Percentiles rank a stretch among this genome's conserved stretches.
Evolutionary conservation across 2,888 invertebrate genomes (phyloP).

Genomic region (Platynereis dumerilii): DNA sequence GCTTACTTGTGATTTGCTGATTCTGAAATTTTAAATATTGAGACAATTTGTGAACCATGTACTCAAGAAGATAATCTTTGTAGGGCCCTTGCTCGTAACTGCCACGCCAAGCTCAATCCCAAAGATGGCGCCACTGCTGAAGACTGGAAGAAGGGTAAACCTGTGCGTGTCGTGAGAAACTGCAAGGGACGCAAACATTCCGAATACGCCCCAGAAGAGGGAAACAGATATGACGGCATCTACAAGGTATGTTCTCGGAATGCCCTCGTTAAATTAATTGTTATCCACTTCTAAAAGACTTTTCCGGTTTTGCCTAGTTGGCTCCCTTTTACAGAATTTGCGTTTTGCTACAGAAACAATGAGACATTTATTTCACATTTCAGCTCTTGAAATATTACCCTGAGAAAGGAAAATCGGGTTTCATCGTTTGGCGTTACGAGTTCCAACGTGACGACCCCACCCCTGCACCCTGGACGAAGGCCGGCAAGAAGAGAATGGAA

Average conservation of each 20-base stretch:
- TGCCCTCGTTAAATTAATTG: no score
- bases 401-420: conserved; percentile 79
- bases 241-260: conserved; percentile 72
- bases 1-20: no score
- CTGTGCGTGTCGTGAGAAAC: conserved; percentile 80
- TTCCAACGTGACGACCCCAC: conserved; percentile 78
- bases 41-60: no score
- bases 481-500: conserved; percentile 69
- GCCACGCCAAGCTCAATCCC: conserved; percentile 72
- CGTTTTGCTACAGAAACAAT: no score
- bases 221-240: conserved; percentile 79
- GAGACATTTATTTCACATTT: no score
- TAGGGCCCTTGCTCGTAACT: conserved; percentile 80
- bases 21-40: no score
- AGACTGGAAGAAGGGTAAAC: conserved; percentile 77
- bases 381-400: conserved; percentile 81
- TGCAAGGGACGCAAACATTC: conserved; percentile 78
- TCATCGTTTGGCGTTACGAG: conserved; percentile 80
- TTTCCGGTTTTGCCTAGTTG: no score
- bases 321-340: no score
- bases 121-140: conserved; percentile 74
- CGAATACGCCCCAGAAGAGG: conserved; percentile 79
- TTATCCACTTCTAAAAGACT: no score
- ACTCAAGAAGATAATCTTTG: no score
- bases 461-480: conserved; percentile 81